Evolutionary conservation across 2,797 vertebrate genomes (phyloP), one percentile per base, ranked within the genome.

Genomic region (Dromococcyx pavoninus): DNA sequence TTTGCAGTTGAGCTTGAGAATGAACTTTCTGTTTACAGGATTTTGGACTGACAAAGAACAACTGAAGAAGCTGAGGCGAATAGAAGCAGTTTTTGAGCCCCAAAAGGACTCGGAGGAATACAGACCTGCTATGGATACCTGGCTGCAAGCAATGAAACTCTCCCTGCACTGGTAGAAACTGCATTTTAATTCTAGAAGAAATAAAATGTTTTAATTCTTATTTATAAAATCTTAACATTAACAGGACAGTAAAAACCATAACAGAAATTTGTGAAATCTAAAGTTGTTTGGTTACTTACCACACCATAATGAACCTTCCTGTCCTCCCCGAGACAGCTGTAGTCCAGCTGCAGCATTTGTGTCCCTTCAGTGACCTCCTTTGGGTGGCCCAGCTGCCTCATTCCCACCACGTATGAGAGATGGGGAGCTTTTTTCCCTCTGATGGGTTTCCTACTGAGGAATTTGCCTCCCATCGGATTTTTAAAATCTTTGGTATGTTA

Each of bases 41-140:
- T 99, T 98, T 97, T 99, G 99, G 99, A 98, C 90, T 81, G 98
- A 94, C 93, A 98, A 97, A 75, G 98, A 99, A 27, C 98, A 99
- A 82, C 97, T 99, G 65, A 99, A 98, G 96, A 98, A 98, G 58
- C 97, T 99, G 43, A 98, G 98, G 71, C 88, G 7, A 71, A 97
- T 96, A 3, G 98, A 99, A 65, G 53, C 95, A 14, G 83, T 98
- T 57, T 99, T 99, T 97, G 93, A 98, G 70, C 99, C 99, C 28
- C 97, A 95, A 50, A 97, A 94, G 84, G 93, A 93, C 24, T 79
- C 41, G 5, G 97, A 97, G 87, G 97, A 98, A 32, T 99, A 99
- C 91, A 93, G 78, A 85, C 85, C 89, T 17, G 91, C 97, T 66
- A 97, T 99, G 94, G 98, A 98, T 93, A 98, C 97, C 93, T 99